Percentiles rank a stretch among this genome's conserved stretches.
Conservation (phyloP, 2,113 vertebrate species). For the Megaptera novaeangliae region DNA sequence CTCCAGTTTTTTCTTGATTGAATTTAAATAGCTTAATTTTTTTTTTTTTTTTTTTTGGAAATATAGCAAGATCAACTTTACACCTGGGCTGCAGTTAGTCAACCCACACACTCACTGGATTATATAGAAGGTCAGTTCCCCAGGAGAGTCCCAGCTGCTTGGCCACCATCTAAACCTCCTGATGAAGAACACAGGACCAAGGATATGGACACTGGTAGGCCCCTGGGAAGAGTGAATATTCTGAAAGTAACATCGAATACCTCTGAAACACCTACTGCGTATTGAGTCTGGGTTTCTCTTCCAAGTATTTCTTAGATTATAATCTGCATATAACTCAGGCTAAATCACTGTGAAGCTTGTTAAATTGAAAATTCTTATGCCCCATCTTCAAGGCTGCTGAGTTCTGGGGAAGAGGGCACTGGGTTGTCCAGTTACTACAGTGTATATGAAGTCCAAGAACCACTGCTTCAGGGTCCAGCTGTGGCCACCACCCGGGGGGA, state of each 20-base stretch:
- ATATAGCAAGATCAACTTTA: conserved; percentile 93
- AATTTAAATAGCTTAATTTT: background rate
- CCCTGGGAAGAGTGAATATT: accelerated
- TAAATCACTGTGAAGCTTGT: background rate
- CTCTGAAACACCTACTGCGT: background rate
- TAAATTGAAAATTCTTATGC: background rate
- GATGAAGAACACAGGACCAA: conserved; percentile 76
- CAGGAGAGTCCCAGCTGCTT: conserved; percentile 80
- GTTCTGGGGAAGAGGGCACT: background rate
- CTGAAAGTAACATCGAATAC: background rate
- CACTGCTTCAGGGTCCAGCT: background rate
- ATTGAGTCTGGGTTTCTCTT: background rate
- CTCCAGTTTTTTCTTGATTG: background rate
- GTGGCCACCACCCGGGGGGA: accelerated
- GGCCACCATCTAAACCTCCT: conserved; percentile 78
- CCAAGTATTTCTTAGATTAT: background rate
- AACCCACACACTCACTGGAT: conserved; percentile 89
- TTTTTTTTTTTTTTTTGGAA: conserved; percentile 60
- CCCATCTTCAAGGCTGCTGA: background rate
- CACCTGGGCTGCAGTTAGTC: conserved; percentile 94
- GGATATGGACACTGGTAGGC: conserved; percentile 82
- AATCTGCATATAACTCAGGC: background rate
- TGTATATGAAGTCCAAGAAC: background rate
- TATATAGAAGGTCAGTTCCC: conserved; percentile 86
- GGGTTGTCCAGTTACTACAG: background rate